These are phyloP conservation scores for Rhabdophis nuchalis DNA, from an alignment of 2,797 vertebrate genomes.

Conservation along the genomic window DNA sequence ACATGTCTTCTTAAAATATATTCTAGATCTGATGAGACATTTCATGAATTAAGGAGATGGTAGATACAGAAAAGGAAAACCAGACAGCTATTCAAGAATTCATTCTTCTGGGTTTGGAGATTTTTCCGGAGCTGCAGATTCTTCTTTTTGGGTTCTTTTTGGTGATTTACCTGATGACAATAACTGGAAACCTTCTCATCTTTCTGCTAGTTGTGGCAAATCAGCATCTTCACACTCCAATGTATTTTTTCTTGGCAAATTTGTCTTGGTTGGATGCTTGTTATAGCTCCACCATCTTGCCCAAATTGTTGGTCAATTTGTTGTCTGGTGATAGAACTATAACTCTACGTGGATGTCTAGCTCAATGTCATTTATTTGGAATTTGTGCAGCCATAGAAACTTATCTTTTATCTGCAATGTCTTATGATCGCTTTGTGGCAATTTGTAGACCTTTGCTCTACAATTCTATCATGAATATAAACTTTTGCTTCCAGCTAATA, in stretches of 20 bases:
- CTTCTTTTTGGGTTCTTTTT: background rate
- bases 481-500: background rate
- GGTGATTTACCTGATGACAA: background rate
- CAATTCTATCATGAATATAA: background rate
- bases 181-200: background rate
- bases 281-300: background rate
- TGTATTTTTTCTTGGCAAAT: constrained; percentile 4
- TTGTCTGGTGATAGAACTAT: background rate
- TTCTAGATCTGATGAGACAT: background rate
- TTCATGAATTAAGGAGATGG: background rate
- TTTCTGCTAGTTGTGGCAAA: background rate
- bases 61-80: background rate
- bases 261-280: background rate
- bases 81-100: background rate
- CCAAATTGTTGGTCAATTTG: background rate
- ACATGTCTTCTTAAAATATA: background rate
- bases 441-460: background rate
- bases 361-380: background rate
- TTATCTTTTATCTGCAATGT: background rate
- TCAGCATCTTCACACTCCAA: background rate
- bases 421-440: background rate
- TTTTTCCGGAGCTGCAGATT: background rate
- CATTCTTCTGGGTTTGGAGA: background rate
- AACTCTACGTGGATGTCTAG: background rate
- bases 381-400: background rate